phyloP scores from a whole-genome alignment of 2,888 invertebrate species.

The Nowickia ferox region DNA sequence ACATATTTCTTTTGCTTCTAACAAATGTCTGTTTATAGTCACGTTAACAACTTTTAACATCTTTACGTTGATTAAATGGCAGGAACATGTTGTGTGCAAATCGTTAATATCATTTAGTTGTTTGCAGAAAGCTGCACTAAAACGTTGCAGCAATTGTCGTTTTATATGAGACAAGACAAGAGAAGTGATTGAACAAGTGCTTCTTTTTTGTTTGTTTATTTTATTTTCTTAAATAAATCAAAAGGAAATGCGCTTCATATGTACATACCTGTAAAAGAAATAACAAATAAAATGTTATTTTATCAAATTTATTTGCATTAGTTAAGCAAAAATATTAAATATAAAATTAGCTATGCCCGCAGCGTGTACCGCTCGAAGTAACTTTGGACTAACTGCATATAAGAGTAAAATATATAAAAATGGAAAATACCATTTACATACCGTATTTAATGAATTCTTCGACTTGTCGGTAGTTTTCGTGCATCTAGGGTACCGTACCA shows the following conservation, averaged over 20 bases:
- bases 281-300: no score
- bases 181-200: background rate
- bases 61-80: slow-evolving; percentile 49
- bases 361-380: no score
- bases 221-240: background rate
- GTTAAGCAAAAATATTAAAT: no score
- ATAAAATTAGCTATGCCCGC: no score
- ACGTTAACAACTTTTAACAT: slow-evolving; percentile 47
- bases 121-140: slow-evolving; percentile 3
- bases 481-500: no score
- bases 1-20: slow-evolving; percentile 50
- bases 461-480: no score
- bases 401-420: no score
- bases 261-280: no score
- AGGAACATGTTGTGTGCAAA: slow-evolving; percentile 38
- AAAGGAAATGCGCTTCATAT: background rate
- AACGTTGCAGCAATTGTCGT: slow-evolving; percentile 10
- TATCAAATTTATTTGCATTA: no score
- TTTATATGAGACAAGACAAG: background rate
- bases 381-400: no score
- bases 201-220: background rate
- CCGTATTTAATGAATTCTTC: no score
- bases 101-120: slow-evolving; percentile 27
- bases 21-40: slow-evolving; percentile 39
- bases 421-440: no score